A percentile compares a stretch with the other conserved stretches of the same genome.
Evolutionary conservation across 2,888 invertebrate genomes (phyloP).

Genomic region (Oligia fasciuncula): DNA sequence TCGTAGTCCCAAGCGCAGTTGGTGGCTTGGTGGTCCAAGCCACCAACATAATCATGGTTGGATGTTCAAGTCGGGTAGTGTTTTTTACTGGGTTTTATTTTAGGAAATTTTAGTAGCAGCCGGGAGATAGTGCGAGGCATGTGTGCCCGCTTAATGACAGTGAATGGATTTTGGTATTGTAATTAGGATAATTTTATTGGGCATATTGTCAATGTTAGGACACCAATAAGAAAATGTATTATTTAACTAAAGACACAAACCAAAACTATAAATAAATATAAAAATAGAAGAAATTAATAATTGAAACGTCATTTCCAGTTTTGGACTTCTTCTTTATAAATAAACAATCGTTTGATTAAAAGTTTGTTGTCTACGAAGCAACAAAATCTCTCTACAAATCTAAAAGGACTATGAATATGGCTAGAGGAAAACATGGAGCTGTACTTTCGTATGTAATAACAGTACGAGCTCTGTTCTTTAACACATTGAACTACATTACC

Average conservation of each 20-base stretch:
- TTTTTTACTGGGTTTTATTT: not conserved
- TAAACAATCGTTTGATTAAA: not conserved
- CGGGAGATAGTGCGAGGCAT: not conserved
- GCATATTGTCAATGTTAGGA: not conserved
- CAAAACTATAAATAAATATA: not conserved
- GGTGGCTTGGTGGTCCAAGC: too few relatives aligned
- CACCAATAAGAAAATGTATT: not conserved
- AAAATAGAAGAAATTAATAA: not conserved
- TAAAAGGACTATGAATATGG: slow-evolving; percentile 44
- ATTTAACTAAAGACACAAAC: not conserved
- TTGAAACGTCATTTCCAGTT: not conserved
- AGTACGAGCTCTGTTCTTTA: slow-evolving; percentile 29
- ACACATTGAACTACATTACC: slow-evolving; percentile 43
- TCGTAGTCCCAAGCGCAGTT: not conserved
- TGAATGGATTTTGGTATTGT: not conserved
- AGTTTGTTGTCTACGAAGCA: not conserved
- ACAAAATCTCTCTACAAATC: not conserved
- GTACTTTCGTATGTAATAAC: slow-evolving; percentile 56
- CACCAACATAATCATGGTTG: too few relatives aligned
- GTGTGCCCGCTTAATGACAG: not conserved
- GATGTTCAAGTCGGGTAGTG: too few relatives aligned
- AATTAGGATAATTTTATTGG: not conserved
- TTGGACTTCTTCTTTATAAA: not conserved
- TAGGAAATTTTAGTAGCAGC: not conserved
- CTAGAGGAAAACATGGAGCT: slow-evolving; percentile 27